phyloP scores from a whole-genome alignment of 2,113 vertebrate species.

The Microtus richardsoni region DNA sequence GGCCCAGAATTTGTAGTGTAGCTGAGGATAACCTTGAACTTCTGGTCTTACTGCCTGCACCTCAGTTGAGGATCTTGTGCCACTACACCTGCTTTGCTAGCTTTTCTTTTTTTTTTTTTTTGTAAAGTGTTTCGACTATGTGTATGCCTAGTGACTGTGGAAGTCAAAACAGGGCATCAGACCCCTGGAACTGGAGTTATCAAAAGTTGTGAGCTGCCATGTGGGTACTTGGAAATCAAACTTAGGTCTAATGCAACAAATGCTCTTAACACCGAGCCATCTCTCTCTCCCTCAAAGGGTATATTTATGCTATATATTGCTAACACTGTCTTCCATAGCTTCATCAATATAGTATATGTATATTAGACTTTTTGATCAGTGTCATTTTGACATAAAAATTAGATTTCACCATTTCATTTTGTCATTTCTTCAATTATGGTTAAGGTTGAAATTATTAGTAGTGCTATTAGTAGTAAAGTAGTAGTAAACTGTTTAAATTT shows the following conservation, averaged over 20 bases:
- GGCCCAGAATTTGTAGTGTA: neutral
- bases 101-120: neutral
- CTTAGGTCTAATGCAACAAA: neutral
- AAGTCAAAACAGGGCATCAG: neutral
- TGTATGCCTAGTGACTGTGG: neutral
- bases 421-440: neutral
- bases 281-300: neutral
- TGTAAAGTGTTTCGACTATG: neutral
- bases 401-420: neutral
- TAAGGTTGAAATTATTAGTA: neutral
- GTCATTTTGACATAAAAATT: slow-evolving; percentile 30
- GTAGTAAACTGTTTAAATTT: neutral
- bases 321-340: neutral
- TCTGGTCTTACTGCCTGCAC: neutral
- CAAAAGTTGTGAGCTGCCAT: neutral
- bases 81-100: too few species aligned
- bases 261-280: neutral
- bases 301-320: neutral
- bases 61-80: neutral
- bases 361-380: slow-evolving; percentile 38
- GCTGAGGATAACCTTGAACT: neutral
- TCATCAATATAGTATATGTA: slow-evolving; percentile 3
- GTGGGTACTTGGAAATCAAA: neutral
- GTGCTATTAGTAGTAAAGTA: neutral
- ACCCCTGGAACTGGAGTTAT: neutral